phyloP scores from a whole-genome alignment of 2,113 vertebrate genomes.

The Osmerus mordax region DNA sequence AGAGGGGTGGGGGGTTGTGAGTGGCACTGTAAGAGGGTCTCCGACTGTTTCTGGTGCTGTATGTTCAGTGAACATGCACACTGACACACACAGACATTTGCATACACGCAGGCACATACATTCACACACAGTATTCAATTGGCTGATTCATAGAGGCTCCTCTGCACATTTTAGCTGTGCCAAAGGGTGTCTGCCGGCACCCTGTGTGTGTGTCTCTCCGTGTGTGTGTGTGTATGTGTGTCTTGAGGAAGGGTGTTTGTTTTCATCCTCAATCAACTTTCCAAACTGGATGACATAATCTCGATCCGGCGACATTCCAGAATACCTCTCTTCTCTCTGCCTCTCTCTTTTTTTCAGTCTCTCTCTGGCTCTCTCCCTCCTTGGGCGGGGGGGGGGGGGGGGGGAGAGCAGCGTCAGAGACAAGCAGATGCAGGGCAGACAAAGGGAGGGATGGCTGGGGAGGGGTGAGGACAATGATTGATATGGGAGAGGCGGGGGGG shows the following conservation, averaged over 20 bases:
- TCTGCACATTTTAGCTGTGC: conserved; percentile 15
- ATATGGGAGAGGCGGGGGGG: not conserved
- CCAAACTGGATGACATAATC: conserved; percentile 41
- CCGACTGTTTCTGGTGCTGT: not conserved
- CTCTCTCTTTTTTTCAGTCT: not conserved
- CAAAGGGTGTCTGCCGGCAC: conserved; percentile 19
- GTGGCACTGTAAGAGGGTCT: no score
- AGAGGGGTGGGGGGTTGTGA: not conserved
- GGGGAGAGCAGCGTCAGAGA: conserved; percentile 1
- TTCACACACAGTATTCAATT: not conserved
- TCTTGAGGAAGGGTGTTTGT: not conserved
- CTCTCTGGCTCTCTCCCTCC: not conserved
- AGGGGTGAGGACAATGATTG: no score
- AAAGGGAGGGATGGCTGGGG: not conserved
- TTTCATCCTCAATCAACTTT: conserved; percentile 22
- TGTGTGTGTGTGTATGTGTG: conserved; percentile 21
- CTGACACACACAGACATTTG: conserved; percentile 9
- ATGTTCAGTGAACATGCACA: not conserved
- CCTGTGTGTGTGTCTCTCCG: not conserved
- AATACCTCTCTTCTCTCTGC: conserved; percentile 7
- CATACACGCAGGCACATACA: conserved; percentile 13
- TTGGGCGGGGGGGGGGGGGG: not conserved
- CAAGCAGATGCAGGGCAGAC: conserved; percentile 14
- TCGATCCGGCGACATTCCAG: conserved; percentile 28
- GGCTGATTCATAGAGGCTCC: not conserved